Base-by-base conservation (phyloP, 2,888 invertebrate genomes). In the Cantharis rustica region DNA sequence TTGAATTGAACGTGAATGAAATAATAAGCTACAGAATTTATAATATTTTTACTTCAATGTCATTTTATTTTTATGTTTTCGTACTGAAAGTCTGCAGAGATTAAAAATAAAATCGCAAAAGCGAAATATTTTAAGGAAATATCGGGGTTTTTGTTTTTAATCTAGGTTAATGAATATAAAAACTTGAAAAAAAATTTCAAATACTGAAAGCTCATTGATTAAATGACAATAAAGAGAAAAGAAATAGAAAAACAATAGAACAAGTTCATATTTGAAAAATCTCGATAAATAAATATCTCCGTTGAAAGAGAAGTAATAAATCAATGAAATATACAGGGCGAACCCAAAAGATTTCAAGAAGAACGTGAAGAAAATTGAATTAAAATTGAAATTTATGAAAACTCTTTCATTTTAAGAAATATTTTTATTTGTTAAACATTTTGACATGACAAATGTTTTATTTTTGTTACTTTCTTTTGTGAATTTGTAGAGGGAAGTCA, bases 1-100 rank as follows among this genome's bases (percentile, higher is more conserved):
- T 71, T 78, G 69, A 72, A 73, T 73, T 66, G 61, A 13, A 74
- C 73, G 61, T 71, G 68, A 72, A 47, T 66, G 71, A 73, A 78
- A 75, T 78, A 78, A 73, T 70, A 73, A 78, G 73, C 47, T n/a
- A 47, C n/a, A 47, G 47, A n/a, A n/a, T 47, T 47, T 47, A 47
- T 47, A 47, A 47, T 47, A 47, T n/a, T 47, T 47, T 47, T 47
- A n/a, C n/a, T 47, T 47, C 47, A 47, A 13, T 7, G 7, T n/a
- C 47, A 4, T 31, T 31, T 31, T 13, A 31, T 47, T 31, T 31
- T n/a, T 47, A 47, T n/a, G 4, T 47, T 47, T 47, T 47, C 0
- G n/a, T n/a, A 1, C 47, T n/a, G n/a, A n/a, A 47, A 47, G 47
- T 7, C 47, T n/a, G 7, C 47, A n/a, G 13, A n/a, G n/a, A 5